Percentiles rank a stretch among this genome's conserved stretches.
These are phyloP conservation scores for Melanostigma gelatinosum DNA, from an alignment of 2,113 vertebrate species.

Conservation along the genomic window DNA sequence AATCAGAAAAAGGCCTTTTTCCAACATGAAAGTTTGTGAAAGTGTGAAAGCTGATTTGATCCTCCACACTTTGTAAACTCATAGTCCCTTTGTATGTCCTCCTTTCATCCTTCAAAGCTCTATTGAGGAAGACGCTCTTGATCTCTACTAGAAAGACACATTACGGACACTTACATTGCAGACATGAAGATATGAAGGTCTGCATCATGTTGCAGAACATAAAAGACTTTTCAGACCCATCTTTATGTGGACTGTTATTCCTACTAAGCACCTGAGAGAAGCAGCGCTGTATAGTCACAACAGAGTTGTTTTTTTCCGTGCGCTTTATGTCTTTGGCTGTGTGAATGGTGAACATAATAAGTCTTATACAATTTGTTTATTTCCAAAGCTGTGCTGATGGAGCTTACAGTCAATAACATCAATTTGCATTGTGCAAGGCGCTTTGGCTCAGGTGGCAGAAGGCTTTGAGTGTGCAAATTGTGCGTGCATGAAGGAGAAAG, in stretches of 20 bases:
- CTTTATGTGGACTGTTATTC: conserved; percentile 34
- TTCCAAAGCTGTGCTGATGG: conserved; percentile 42
- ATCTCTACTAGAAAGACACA: conserved; percentile 37
- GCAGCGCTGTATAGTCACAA: background rate
- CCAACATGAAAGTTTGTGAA: background rate
- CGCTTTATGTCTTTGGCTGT: conserved; percentile 17
- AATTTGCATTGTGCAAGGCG: conserved; percentile 59
- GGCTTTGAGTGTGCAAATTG: conserved; percentile 37
- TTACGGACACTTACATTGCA: conserved; percentile 40
- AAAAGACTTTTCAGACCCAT: conserved; percentile 41
- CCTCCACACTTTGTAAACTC: conserved; percentile 14
- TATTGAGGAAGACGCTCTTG: conserved; percentile 34
- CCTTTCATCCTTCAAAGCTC: conserved; percentile 51
- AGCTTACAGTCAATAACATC: conserved; percentile 54
- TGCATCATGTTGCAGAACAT: conserved; percentile 2
- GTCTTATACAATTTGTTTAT: conserved; percentile 41
- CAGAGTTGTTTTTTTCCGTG: background rate
- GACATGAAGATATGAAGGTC: conserved; percentile 19
- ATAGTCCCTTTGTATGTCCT: conserved; percentile 19
- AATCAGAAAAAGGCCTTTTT: background rate
- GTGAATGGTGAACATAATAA: conserved; percentile 5
- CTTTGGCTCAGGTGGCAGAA: conserved; percentile 53
- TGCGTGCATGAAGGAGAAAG: conserved; percentile 15
- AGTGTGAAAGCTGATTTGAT: conserved; percentile 27
- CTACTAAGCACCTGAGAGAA: conserved; percentile 17